Base-by-base conservation (phyloP, 2,888 invertebrate genomes). In the Onthophagus sagittarius region DNA sequence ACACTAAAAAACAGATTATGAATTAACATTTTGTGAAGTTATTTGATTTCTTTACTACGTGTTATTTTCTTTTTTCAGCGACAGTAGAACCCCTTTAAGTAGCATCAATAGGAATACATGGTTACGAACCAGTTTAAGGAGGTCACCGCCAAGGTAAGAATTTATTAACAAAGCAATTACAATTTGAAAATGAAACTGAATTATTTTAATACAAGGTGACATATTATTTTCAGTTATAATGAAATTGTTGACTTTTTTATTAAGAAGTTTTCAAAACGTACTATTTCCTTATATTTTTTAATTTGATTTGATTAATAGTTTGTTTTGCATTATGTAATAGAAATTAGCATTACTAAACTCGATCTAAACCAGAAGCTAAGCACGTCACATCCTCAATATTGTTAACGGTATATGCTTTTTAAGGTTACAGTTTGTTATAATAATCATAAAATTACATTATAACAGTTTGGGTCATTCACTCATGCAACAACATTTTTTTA, bases 41-140 rank as follows among this genome's bases (percentile, higher is more conserved):
- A 23, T 23, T 23, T 23, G 3, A 53, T 53, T 53, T 53, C 2
- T 2, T 53, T 53, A 7, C 11, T 9, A 53, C 6, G 9, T 7
- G 2, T 53, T 53, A 11, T 53, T 7, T 53, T 53, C 11, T 4
- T 53, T 53, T 23, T 84, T 70, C 80, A 86, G 86, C 78, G 90
- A 90, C 80, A 89, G 89, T 79, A 15, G 23, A 23, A 67, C 67
- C 23, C 91, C 91, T 2, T 78, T 80, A 23, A 77, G 77, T 73
- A 88, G 86, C 62, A 88, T 93, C 78, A 92, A 92, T 80, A 89
- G 95, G 81, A 93, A 95, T 84, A 92, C 94, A 72, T 95, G 95
- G 95, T 89, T 94, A 65, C 88, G 95, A 80, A 95, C 94, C 69
- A 95, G 95, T 82, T 87, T 95, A 71, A 87, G 95, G 81, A 89